These are phyloP conservation scores for Notolepis coatsorum DNA, from an alignment of 2,797 vertebrate species.

Conservation along the genomic window DNA sequence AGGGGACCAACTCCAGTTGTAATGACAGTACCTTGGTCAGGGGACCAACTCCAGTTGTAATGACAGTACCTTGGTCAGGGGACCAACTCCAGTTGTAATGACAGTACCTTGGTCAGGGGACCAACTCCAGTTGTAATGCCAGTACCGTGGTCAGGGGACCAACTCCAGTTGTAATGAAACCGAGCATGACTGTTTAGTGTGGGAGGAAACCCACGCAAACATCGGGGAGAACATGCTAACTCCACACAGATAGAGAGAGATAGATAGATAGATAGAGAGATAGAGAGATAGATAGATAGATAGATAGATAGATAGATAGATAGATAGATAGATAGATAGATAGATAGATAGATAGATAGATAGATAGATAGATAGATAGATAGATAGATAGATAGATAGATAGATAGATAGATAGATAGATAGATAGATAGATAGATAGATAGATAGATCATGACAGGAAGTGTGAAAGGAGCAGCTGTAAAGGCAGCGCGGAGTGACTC, in stretches of 20 bases:
- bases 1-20: too few species aligned
- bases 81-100: too few species aligned
- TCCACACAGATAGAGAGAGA: slow-evolving; percentile 21
- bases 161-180: too few species aligned
- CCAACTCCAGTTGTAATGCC: too few species aligned
- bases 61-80: too few species aligned
- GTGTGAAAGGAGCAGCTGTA: slow-evolving; percentile 32
- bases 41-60: too few species aligned
- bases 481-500: slow-evolving; percentile 71
- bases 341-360: neutral
- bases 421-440: slow-evolving; percentile 10
- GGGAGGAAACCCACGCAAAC: too few species aligned
- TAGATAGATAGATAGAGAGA: slow-evolving; percentile 17
- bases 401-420: slow-evolving; percentile 9
- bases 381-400: slow-evolving; percentile 29
- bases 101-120: too few species aligned
- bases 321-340: slow-evolving; percentile 14
- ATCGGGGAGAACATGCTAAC: too few species aligned
- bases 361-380: slow-evolving; percentile 43
- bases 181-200: too few species aligned
- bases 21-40: too few species aligned
- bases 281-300: slow-evolving; percentile 43
- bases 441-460: neutral
- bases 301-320: slow-evolving; percentile 20
- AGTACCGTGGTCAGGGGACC: too few species aligned